These are phyloP conservation scores for Thunnus albacares DNA, from an alignment of 2,797 vertebrate species.

Conservation along the genomic window DNA sequence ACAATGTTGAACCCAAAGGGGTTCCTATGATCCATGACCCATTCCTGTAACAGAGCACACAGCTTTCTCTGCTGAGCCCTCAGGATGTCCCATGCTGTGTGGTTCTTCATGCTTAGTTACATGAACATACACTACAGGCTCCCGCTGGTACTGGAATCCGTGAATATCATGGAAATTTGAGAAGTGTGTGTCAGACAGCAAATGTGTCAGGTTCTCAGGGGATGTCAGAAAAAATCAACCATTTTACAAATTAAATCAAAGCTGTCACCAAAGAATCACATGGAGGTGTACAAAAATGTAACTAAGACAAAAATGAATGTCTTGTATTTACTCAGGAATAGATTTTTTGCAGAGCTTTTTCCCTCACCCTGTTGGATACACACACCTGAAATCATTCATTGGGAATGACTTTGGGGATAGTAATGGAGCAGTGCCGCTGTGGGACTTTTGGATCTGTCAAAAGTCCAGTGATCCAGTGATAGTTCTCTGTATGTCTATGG, in stretches of 20 bases:
- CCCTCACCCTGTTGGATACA: too few relatives aligned
- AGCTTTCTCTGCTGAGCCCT: conserved; percentile 16
- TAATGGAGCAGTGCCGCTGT: too few relatives aligned
- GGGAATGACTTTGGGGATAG: too few relatives aligned
- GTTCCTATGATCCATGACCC: conserved; percentile 6
- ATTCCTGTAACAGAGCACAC: not conserved
- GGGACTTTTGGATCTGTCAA: too few relatives aligned
- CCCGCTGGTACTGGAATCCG: not conserved
- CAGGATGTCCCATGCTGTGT: not conserved
- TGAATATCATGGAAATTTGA: not conserved
- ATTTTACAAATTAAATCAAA: not conserved
- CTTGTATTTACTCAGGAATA: not conserved
- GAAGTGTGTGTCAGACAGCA: not conserved
- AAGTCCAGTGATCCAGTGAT: too few relatives aligned
- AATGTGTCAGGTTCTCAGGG: not conserved
- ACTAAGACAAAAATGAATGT: not conserved
- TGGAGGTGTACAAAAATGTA: not conserved
- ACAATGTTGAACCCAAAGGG: not conserved
- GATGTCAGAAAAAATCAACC: not conserved
- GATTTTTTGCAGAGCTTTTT: too few relatives aligned
- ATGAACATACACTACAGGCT: not conserved
- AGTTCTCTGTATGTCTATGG: too few relatives aligned
- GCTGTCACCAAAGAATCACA: not conserved
- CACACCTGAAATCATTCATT: too few relatives aligned
- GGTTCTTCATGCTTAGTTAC: not conserved